These are phyloP conservation scores for Crotalus helleri DNA, from an alignment of 2,113 vertebrate genomes.

Conservation along the genomic window DNA sequence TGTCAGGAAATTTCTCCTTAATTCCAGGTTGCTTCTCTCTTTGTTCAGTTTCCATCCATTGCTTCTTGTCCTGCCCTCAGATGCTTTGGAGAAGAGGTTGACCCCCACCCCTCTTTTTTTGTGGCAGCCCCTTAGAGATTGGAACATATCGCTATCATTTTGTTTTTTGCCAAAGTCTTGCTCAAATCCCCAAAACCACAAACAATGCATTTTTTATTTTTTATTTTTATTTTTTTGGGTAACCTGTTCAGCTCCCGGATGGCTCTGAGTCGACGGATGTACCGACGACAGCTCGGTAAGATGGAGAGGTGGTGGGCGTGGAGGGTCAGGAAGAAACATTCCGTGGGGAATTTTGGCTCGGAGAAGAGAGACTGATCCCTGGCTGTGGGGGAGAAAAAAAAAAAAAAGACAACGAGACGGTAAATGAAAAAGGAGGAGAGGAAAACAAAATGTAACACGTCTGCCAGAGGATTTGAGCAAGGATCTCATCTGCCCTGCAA, in stretches of 20 bases:
- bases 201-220: accelerated
- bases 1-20: no score
- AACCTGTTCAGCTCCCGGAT: constrained; percentile 97
- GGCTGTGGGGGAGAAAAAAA: neutral
- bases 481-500: neutral
- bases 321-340: constrained; percentile 97
- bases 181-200: neutral
- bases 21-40: no score
- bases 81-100: no score
- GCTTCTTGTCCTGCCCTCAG: no score
- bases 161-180: neutral
- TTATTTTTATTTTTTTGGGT: neutral
- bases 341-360: constrained; percentile 96
- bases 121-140: neutral
- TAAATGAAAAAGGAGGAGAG: neutral
- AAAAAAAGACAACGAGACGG: neutral
- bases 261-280: constrained; percentile 91
- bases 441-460: accelerated
- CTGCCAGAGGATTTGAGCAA: neutral
- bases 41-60: no score
- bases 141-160: neutral
- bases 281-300: constrained; percentile 92
- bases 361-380: constrained; percentile 83
- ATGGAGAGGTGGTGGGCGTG: constrained; percentile 95
- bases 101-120: neutral